Evolutionary conservation across 2,113 vertebrate genomes (phyloP), one percentile per base, ranked within the genome.

Genomic region (Bufo gargarizans): DNA sequence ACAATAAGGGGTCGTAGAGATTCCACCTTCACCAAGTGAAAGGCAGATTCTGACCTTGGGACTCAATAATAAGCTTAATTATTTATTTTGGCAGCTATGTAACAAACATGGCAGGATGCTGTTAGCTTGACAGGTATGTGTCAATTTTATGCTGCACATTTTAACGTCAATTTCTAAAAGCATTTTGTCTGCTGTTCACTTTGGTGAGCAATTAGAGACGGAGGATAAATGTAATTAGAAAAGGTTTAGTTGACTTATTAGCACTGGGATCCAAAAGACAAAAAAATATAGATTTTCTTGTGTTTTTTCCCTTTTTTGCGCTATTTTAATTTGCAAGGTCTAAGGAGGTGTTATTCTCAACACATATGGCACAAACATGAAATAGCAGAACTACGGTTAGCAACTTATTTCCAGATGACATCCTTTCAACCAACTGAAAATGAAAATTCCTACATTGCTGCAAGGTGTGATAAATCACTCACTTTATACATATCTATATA

Each of bases 21-120:
- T 89, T 74, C 83, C 82, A 88, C 8, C 90, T 82, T 81, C 45
- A 89, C 85, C 89, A 1, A 6, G 33, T 0, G 0, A 90, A 92
- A 92, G 88, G 87, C 90, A 85, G 71, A 71, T 72, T 91, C 55
- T 89, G 82, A 79, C 63, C 88, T 89, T 90, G 76, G 4, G 0
- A 82, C 67, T 69, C 63, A 33, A 61, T 88, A 88, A 84, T 88
- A 69, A 14, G 47, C 67, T 77, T 83, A 61, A 84, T 76, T 88
- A 84, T 88, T 88, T 63, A 83, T 59, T 77, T 88, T 88, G 87
- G 80, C 81, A 77, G 87, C 71, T 49, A 88, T 20, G 79, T 63
- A 76, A 88, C 79, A 88, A 88, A 82, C 86, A 88, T 74, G 43
- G 72, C 79, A 65, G 43, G 61, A 61, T 6, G 76, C 61, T 71